Evolutionary conservation across 30 jellyfish, hydroid and myxozoan genomes (phyloP), one percentile per base, ranked within the genome.

Genomic region (Aurelia aurita complex sp. Pacific): DNA sequence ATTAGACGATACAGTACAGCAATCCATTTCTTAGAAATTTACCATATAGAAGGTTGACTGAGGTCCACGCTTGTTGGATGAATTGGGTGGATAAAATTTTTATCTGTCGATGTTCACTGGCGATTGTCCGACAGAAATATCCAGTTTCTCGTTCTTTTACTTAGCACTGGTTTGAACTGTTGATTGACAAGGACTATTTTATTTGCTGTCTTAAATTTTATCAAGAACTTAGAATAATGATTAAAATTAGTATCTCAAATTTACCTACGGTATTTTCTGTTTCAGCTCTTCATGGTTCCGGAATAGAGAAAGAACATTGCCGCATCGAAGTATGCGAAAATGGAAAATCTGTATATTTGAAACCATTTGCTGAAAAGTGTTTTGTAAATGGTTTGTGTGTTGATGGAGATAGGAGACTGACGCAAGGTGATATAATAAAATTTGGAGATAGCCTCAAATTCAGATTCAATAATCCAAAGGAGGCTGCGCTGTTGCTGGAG

Each of bases 401-500:
- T 3, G 89, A 67, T 6, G 88, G 89, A 1, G 90, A 75, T 5
- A 35, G 83, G 36, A 80, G n/a, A 13, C 67, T 94, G 16, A 76
- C 73, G 62, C 99, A 94, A 73, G 97, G 99, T 2, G 99, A 94
- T 74, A 73, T 89, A 38, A 79, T 94, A 4, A 96, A 94, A 81
- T 88, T 94, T 76, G 99, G 99, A 16, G 97, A 94, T 85, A 68
- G 85, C 55, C 88, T 79, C 53, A 89, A 74, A 64, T 94, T 94
- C 88, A 91, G 97, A 46, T 94, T 94, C 83, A 83, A 90, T 68
- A 94, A 94, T 90, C 99, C 99, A 23, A 72, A 78, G 34, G 99
- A 94, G 82, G 97, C 99, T 36, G 94, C 88, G 18, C 11, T 84
- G 66, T 67, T 94, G 64, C 71, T 91, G 40, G 92, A 88, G 70